phyloP scores from a whole-genome alignment of 2,888 invertebrate genomes.

The Macropis europaea region DNA sequence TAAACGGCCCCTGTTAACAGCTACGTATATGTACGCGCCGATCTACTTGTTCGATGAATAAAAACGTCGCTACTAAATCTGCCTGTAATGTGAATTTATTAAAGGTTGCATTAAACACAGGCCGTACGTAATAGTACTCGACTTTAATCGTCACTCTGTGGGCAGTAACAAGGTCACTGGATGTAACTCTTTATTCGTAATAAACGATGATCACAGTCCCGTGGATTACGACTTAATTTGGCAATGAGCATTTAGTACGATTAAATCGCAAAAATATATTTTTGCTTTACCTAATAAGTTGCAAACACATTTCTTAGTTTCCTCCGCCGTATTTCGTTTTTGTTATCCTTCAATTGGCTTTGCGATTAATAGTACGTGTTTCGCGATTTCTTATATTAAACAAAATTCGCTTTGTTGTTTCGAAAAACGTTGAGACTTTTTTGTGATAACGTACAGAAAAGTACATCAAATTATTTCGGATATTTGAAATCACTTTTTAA shows the following conservation, averaged over 20 bases:
- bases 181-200: slow-evolving; percentile 71
- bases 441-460: background rate
- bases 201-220: slow-evolving; percentile 60
- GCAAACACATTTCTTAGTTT: background rate
- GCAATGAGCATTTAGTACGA: slow-evolving; percentile 39
- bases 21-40: background rate
- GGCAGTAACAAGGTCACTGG: slow-evolving; percentile 72
- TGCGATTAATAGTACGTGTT: background rate
- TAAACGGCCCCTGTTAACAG: background rate
- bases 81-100: slow-evolving; percentile 42
- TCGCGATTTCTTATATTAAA: background rate
- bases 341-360: background rate
- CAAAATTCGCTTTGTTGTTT: slow-evolving; percentile 7
- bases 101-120: slow-evolving; percentile 55
- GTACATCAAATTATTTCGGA: background rate
- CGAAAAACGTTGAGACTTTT: background rate
- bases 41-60: background rate
- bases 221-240: slow-evolving; percentile 60
- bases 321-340: background rate
- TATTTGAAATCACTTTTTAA: too few relatives aligned
- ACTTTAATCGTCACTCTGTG: slow-evolving; percentile 61
- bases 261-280: slow-evolving; percentile 11
- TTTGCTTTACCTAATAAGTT: background rate
- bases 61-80: slow-evolving; percentile 38
- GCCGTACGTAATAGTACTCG: slow-evolving; percentile 56